Base-by-base conservation (phyloP, 2,113 vertebrate species). In the Oceanites oceanicus region DNA sequence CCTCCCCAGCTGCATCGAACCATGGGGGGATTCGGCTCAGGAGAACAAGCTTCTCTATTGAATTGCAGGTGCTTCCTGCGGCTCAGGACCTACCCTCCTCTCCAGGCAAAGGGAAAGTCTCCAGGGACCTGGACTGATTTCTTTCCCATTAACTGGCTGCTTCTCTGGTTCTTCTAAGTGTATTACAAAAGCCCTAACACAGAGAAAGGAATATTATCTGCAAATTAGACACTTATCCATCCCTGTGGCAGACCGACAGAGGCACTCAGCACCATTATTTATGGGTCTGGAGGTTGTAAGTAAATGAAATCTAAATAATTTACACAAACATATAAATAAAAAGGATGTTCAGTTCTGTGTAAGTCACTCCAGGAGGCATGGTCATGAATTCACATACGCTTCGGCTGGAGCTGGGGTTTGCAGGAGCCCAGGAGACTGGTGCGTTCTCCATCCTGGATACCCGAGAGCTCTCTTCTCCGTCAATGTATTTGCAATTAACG, bases 41-140 rank as follows among this genome's bases (percentile, higher is more conserved):
- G 84, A 85, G 86, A 62, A 67, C 6, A 6, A 50, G 30, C 25
- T 26, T 9, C 58, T 66, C 75, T 5, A 6, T 10, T 12, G 74
- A 56, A 23, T 0, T 32, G 56, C 94, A 96, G 96, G 79, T 95
- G 95, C 87, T 95, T 96, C 91, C 95, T 94, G 92, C 7, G 7
- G 72, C 86, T 62, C 77, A 26, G 56, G 92, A 82, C 72, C 72
- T 80, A 1, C 49, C n/a, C 88, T 85, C 45, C 67, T 94, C 70
- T 67, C 56, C 20, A 87, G 76, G 88, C 83, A 92, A 52, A 65
- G 65, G 65, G 21, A 77, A 94, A 45, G 62, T 76, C 97, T 84
- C 92, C 45, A 0, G 34, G 79, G 86, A 25, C 80, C 83, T n/a
- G 30, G 6, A 29, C 62, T 92, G 89, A 65, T 66, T 91, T 82